These are phyloP conservation scores for Spongilla lacustris DNA, from an alignment of 37 sponge, comb jelly and placozoan genomes.

Conservation along the genomic window DNA sequence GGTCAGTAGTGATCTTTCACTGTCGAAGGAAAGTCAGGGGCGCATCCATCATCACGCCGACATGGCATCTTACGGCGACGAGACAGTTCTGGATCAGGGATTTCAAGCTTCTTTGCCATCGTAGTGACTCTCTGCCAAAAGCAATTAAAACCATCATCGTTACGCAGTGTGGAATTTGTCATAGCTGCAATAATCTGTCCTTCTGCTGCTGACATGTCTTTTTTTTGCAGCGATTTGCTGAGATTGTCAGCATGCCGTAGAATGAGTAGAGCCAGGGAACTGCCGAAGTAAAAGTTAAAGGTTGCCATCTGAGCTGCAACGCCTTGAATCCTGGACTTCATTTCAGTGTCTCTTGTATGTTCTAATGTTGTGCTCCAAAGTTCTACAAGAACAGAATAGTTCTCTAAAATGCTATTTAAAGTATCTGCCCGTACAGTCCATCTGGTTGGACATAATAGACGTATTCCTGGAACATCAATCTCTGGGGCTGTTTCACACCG, in stretches of 20 bases:
- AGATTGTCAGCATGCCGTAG: no score
- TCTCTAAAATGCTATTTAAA: constrained; percentile 29
- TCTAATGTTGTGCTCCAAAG: no score
- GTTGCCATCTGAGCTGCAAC: no score
- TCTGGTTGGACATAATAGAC: no score
- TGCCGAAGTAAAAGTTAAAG: no score
- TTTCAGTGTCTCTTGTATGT: constrained; percentile 34
- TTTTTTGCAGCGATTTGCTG: no score
- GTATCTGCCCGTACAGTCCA: constrained; percentile 48
- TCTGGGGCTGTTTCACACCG: no score
- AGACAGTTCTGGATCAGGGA: constrained; percentile 14
- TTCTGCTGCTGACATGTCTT: constrained; percentile 75
- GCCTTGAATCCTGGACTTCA: constrained; percentile 32
- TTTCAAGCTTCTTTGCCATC: constrained; percentile 18
- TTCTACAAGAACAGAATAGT: no score
- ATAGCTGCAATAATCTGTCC: constrained; percentile 43
- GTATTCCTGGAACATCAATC: no score
- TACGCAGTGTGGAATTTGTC: constrained; percentile 40
- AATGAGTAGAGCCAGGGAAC: no score
- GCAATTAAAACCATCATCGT: constrained; percentile 13
- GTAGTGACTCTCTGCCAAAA: constrained; percentile 42
- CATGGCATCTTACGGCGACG: constrained; percentile 24
- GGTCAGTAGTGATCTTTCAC: no score
- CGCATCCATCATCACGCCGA: no score
- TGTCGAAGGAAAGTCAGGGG: not conserved